Percentiles rank a stretch among this genome's conserved stretches.
phyloP scores from a whole-genome alignment of 2,888 invertebrate genomes.

The Saturnia pavonia region DNA sequence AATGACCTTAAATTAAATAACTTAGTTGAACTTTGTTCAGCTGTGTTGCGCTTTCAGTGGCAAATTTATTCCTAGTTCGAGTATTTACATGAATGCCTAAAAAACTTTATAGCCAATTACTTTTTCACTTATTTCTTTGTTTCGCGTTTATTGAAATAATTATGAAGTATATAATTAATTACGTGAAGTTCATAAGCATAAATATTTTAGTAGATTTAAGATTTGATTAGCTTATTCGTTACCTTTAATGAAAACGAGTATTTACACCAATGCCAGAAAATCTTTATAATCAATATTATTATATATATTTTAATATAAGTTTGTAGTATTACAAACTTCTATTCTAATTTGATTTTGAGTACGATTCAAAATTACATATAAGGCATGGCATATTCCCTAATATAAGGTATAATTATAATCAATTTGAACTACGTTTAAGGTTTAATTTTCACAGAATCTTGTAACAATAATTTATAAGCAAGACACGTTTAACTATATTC shows the following conservation, averaged over 20 bases:
- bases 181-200: background rate
- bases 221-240: background rate
- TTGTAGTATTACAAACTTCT: too few species aligned
- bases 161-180: too few species aligned
- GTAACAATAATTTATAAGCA: background rate
- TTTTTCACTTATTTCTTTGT: background rate
- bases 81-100: background rate
- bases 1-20: conserved; percentile 7
- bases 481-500: background rate
- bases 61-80: background rate
- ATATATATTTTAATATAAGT: too few species aligned
- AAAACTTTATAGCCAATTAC: background rate
- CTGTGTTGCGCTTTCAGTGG: background rate
- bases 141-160: background rate
- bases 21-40: background rate
- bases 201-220: background rate
- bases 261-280: too few species aligned
- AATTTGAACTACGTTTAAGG: too few species aligned
- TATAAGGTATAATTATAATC: too few species aligned
- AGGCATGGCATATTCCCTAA: too few species aligned
- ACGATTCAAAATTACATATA: too few species aligned
- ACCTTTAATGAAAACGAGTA: too few species aligned
- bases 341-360: too few species aligned
- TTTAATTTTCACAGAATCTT: background rate
- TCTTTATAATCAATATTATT: too few species aligned